phyloP scores from a whole-genome alignment of 2,797 vertebrate genomes.

The Capromys pilorides region DNA sequence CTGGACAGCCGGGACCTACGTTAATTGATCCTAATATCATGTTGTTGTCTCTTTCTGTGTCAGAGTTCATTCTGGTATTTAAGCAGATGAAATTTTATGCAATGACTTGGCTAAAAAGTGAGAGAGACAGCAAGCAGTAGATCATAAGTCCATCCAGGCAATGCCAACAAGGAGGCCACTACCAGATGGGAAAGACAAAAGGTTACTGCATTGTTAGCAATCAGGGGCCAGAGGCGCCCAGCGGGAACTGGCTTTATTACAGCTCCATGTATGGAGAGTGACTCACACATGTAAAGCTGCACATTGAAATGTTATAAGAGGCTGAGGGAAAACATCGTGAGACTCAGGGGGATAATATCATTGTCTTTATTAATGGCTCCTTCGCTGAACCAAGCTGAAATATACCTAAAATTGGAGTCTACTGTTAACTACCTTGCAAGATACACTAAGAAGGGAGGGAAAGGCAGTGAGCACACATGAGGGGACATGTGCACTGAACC shows the following conservation, averaged over 20 bases:
- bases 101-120: neutral
- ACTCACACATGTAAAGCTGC: neutral
- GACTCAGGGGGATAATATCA: neutral
- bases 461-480: neutral
- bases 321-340: neutral
- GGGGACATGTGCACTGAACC: neutral
- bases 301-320: neutral
- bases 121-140: neutral
- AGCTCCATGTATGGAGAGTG: no score
- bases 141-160: neutral
- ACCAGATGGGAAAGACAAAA: neutral
- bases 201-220: neutral
- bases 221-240: neutral
- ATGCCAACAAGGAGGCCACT: neutral
- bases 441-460: neutral
- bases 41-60: neutral
- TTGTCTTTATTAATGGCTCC: neutral
- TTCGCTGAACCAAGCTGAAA: neutral
- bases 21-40: neutral
- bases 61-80: neutral
- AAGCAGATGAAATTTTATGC: neutral
- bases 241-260: neutral
- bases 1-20: neutral
- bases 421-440: no score
- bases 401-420: neutral